Base-by-base conservation (phyloP, 2,113 vertebrate species). In the Heterotis niloticus region DNA sequence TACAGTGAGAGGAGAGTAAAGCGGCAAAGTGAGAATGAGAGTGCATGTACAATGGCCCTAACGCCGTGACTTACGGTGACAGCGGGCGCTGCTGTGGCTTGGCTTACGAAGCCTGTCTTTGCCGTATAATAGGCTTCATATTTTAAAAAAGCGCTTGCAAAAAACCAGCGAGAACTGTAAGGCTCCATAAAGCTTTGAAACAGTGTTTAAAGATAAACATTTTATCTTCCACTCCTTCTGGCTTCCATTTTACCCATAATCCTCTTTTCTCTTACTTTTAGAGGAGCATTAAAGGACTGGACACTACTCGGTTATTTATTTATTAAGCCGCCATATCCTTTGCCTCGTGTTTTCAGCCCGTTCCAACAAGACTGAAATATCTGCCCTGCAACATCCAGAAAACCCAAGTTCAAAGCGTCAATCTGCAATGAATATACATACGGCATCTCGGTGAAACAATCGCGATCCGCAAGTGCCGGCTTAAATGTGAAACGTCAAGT, bases 141-240 rank as follows among this genome's bases (percentile, higher is more conserved):
- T 54, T 67, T n/a, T 3, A 12, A 26, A 57, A 7, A 54, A n/a
- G 0, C 23, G 13, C 64, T 13, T 16, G 28, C 10, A 0, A 28
- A 77, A 54, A 67, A 7, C 64, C 26, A 51, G 52, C 17, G 24
- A 74, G 57, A 59, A n/a, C 26, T 28, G n/a, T 74, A 13, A 13
- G 56, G 23, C 34, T 52, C 44, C 51, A 24, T 56, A 77, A 77
- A 64, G 23, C 51, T 14, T 67, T 77, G n/a, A 77, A 57, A 77
- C 26, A 77, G 10, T 67, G 44, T 77, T 67, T 77, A 77, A n/a
- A 68, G 76, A 77, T 67, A 77, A 52, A 77, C 64, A 29, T 66
- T 66, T 75, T 64, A 67, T 77, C 64, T 67, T 26, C 9, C 1
- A 4, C 76, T 67, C 51, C 24, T 67, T 68, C 64, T 57, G 76